phyloP scores from a whole-genome alignment of 1,140 invertebrate species.

The Aphelenchoides avenae region DNA sequence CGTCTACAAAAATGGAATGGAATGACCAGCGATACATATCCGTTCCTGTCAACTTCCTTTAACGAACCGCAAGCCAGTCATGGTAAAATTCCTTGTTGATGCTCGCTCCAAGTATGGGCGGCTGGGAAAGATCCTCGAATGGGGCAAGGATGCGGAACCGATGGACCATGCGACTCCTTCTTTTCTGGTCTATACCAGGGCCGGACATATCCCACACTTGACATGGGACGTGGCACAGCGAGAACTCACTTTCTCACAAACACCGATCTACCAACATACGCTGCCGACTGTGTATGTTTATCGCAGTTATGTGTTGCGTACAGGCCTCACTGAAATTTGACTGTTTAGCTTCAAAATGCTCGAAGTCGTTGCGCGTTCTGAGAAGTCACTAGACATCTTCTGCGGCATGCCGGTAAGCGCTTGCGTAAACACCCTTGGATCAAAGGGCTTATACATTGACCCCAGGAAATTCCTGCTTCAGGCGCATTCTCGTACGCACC shows the following conservation, averaged over 20 bases:
- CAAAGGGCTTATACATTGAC: no score
- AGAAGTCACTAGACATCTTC: slow-evolving; percentile 3
- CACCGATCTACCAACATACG: slow-evolving; percentile 20
- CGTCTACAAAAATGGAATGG: neutral
- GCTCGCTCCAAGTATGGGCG: slow-evolving; percentile 5
- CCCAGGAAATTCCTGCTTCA: slow-evolving; percentile 17
- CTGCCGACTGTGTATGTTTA: slow-evolving; percentile 6
- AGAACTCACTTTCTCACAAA: slow-evolving; percentile 14
- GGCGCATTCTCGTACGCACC: slow-evolving; percentile 16
- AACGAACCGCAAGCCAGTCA: neutral
- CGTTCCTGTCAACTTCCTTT: no score
- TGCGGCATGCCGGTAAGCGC: slow-evolving; percentile 9
- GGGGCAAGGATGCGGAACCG: slow-evolving; percentile 2
- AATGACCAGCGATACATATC: neutral
- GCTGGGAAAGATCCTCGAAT: slow-evolving; percentile 14
- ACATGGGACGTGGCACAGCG: slow-evolving; percentile 19
- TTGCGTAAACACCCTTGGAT: neutral
- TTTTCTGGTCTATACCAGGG: slow-evolving; percentile 24
- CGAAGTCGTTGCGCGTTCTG: slow-evolving; percentile 4
- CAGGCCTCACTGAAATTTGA: neutral
- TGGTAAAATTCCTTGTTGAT: slow-evolving; percentile 11
- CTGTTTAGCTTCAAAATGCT: slow-evolving; percentile 7
- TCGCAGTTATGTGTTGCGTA: neutral
- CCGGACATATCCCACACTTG: slow-evolving; percentile 24
- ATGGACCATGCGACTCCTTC: slow-evolving; percentile 20